Evolutionary conservation across 1,140 invertebrate genomes (phyloP).

Genomic region (Colletes gigas): DNA sequence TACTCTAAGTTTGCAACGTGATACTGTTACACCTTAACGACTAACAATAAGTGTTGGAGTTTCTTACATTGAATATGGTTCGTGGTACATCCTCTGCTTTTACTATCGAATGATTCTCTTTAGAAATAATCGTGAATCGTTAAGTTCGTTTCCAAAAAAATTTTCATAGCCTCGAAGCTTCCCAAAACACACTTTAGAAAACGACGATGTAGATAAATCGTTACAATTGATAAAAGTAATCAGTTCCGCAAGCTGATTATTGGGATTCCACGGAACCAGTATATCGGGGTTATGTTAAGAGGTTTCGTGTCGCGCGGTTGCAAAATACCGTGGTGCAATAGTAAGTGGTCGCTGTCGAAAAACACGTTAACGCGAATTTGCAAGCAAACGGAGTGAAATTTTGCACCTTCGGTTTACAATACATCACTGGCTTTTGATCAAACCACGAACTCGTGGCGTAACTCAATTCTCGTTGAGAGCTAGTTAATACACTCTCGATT

Average conservation of each 20-base stretch:
- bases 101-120: too few relatives aligned
- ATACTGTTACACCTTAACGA: slow-evolving; percentile 35
- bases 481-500: slow-evolving; percentile 61
- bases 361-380: slow-evolving; percentile 8
- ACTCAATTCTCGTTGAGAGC: slow-evolving; percentile 63
- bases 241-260: background rate
- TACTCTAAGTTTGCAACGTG: slow-evolving; percentile 36
- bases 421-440: slow-evolving; percentile 55
- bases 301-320: background rate
- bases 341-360: too few relatives aligned
- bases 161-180: too few relatives aligned
- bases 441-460: slow-evolving; percentile 47
- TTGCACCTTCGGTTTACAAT: slow-evolving; percentile 53
- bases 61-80: slow-evolving; percentile 19
- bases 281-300: background rate
- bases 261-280: background rate
- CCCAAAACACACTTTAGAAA: too few relatives aligned
- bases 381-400: slow-evolving; percentile 29
- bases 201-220: too few relatives aligned
- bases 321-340: background rate
- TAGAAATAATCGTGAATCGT: too few relatives aligned
- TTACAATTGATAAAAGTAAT: background rate
- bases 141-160: too few relatives aligned
- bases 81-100: too few relatives aligned
- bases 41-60: slow-evolving; percentile 12